Percentiles rank a stretch among this genome's conserved stretches.
Evolutionary conservation across 2,888 invertebrate species (phyloP).

Genomic region (Acrocera orbiculus): DNA sequence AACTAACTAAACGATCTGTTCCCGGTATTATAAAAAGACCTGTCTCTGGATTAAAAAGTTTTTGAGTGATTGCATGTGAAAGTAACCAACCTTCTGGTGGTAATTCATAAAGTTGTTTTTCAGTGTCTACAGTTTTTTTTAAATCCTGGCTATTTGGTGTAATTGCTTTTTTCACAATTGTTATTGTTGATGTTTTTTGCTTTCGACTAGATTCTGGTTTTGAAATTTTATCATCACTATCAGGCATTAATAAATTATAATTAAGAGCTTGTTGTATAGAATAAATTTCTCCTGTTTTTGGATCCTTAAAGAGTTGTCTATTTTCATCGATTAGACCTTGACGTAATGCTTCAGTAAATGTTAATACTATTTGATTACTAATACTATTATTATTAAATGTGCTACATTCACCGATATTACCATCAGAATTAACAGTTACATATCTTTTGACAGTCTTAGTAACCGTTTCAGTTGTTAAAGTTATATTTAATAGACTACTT

Average conservation of each 20-base stretch:
- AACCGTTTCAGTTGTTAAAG: constrained; percentile 71
- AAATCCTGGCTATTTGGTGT: constrained; percentile 23
- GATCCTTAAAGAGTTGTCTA: constrained; percentile 58
- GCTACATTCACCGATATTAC: constrained; percentile 35
- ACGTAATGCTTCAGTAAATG: constrained; percentile 60
- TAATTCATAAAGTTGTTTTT: constrained; percentile 56
- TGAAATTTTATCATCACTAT: constrained; percentile 35
- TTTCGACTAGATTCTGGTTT: constrained; percentile 32
- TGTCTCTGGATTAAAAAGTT: constrained; percentile 61
- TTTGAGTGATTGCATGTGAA: constrained; percentile 64
- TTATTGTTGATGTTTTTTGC: constrained; percentile 35
- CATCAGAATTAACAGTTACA: constrained; percentile 54
- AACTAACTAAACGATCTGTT: constrained; percentile 65
- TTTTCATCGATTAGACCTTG: constrained; percentile 65
- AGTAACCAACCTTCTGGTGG: constrained; percentile 73
- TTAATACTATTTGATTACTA: constrained; percentile 40
- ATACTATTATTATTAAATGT: too few species aligned
- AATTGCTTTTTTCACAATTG: constrained; percentile 39
- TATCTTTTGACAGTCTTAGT: constrained; percentile 69
- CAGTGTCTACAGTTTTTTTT: constrained; percentile 25
- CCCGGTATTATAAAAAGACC: constrained; percentile 76
- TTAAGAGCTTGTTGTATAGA: constrained; percentile 62
- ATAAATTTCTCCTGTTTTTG: constrained; percentile 50
- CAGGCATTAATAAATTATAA: constrained; percentile 50
- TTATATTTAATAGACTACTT: constrained; percentile 71